Evolutionary conservation across 2,113 vertebrate species (phyloP).

Genomic region (Mormyrus lacerda): DNA sequence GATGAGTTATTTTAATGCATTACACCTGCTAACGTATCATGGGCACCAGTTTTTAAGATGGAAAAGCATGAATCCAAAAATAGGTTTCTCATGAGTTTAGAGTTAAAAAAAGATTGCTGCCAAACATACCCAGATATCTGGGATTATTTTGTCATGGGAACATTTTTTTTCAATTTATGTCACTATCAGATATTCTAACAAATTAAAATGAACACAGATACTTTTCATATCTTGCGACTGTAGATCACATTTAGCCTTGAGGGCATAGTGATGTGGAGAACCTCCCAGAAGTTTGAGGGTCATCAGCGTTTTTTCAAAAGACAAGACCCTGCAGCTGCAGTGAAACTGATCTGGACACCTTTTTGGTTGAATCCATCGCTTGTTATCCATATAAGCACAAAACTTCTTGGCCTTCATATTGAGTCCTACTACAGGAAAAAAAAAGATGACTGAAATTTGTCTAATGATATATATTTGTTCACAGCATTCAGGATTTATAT

Average conservation of each 20-base stretch:
- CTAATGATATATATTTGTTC: conserved; percentile 56
- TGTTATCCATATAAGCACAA: conserved; percentile 45
- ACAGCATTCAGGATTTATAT: conserved; percentile 50
- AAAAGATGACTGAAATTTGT: conserved; percentile 54
- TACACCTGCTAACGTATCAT: conserved; percentile 61
- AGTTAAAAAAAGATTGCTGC: conserved; percentile 57
- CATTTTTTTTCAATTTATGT: conserved; percentile 45
- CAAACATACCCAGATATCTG: conserved; percentile 49
- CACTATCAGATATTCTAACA: conserved; percentile 31
- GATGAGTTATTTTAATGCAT: conserved; percentile 33
- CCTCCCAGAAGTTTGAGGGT: background rate
- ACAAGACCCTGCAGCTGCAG: background rate
- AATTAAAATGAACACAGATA: background rate
- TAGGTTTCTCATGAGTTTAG: conserved; percentile 72
- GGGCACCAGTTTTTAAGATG: conserved; percentile 47
- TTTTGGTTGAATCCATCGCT: conserved; percentile 22
- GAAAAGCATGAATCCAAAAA: conserved; percentile 56
- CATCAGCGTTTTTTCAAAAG: background rate
- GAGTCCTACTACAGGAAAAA: conserved; percentile 55
- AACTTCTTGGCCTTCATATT: conserved; percentile 45
- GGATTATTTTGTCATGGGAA: conserved; percentile 65
- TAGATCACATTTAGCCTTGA: background rate
- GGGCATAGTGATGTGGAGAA: background rate
- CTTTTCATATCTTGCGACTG: background rate
- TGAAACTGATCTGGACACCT: conserved; percentile 39